These are phyloP conservation scores for Fukomys damarensis DNA, from an alignment of 2,113 vertebrate species.

Conservation along the genomic window DNA sequence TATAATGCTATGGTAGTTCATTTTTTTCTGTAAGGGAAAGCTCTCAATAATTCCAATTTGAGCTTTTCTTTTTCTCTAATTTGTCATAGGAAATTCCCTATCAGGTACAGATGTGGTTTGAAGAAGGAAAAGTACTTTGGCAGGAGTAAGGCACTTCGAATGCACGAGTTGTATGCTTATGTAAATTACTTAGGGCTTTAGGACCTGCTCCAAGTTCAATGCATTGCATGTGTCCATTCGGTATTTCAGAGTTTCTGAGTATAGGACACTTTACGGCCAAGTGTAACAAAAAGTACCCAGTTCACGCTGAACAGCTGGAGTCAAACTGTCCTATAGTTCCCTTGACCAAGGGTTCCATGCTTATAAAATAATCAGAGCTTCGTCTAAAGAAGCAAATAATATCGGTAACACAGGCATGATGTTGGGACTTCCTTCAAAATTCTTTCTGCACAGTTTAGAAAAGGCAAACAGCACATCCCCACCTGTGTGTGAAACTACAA, in stretches of 20 bases:
- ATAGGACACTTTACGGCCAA: neutral
- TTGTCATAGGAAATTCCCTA: slow-evolving; percentile 44
- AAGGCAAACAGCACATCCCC: neutral
- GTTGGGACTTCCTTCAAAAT: neutral
- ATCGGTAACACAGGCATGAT: neutral
- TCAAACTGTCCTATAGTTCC: neutral
- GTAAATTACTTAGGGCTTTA: slow-evolving; percentile 41
- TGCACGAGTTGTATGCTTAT: slow-evolving; percentile 34
- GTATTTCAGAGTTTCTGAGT: slow-evolving; percentile 37
- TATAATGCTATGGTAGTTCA: slow-evolving; percentile 2
- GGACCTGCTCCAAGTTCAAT: slow-evolving; percentile 1
- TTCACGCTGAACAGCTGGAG: neutral
- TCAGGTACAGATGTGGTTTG: slow-evolving; percentile 43
- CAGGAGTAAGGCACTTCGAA: slow-evolving; percentile 28
- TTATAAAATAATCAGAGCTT: neutral
- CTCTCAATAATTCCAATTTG: slow-evolving; percentile 14
- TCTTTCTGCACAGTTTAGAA: neutral
- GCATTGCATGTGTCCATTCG: slow-evolving; percentile 18
- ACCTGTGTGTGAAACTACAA: neutral
- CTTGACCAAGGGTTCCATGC: neutral
- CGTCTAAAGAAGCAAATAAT: neutral
- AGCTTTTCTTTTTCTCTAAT: slow-evolving; percentile 1
- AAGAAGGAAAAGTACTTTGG: slow-evolving; percentile 51
- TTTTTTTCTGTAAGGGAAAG: slow-evolving; percentile 27
- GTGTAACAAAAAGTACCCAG: neutral